Evolutionary conservation across 2,113 vertebrate genomes (phyloP).

Genomic region (Alces alces): DNA sequence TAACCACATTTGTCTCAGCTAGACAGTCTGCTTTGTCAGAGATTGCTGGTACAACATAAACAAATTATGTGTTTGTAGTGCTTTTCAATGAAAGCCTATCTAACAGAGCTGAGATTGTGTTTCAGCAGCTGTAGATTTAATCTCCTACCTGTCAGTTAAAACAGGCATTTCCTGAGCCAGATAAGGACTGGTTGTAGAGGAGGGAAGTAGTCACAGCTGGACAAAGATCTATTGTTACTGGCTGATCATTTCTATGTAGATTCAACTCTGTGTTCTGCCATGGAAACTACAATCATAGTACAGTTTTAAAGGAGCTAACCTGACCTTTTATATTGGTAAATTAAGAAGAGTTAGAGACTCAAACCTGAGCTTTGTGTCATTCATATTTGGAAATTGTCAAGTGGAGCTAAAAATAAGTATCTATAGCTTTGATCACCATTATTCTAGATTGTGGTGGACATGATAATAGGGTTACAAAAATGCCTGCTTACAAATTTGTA

Average conservation of each 20-base stretch:
- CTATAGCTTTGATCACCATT: not conserved
- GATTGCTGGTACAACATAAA: slow-evolving; percentile 84
- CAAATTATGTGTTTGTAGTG: slow-evolving; percentile 87
- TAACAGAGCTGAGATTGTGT: slow-evolving; percentile 86
- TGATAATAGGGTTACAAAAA: not conserved
- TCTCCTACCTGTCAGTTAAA: slow-evolving; percentile 91
- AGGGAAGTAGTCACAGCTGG: slow-evolving; percentile 79
- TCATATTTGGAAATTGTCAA: slow-evolving; percentile 34
- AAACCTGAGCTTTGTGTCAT: slow-evolving; percentile 58
- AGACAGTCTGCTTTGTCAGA: slow-evolving; percentile 87
- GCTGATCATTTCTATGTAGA: slow-evolving; percentile 77
- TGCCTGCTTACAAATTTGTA: not conserved
- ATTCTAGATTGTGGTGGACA: not conserved
- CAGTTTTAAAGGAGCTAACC: slow-evolving; percentile 62
- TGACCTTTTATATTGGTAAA: slow-evolving; percentile 32
- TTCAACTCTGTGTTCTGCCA: slow-evolving; percentile 63
- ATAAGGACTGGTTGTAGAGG: slow-evolving; percentile 84
- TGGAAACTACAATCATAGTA: slow-evolving; percentile 69
- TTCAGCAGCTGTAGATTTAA: slow-evolving; percentile 89
- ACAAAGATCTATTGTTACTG: slow-evolving; percentile 92
- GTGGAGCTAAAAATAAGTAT: slow-evolving; percentile 19
- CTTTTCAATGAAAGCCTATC: slow-evolving; percentile 83
- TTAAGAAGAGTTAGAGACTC: slow-evolving; percentile 44
- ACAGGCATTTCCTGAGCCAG: slow-evolving; percentile 88
- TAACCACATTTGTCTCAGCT: slow-evolving; percentile 88